Percentiles rank a stretch among this genome's conserved stretches.
phyloP scores from a whole-genome alignment of 2,797 vertebrate genomes.

The Distichodus sexfasciatus region DNA sequence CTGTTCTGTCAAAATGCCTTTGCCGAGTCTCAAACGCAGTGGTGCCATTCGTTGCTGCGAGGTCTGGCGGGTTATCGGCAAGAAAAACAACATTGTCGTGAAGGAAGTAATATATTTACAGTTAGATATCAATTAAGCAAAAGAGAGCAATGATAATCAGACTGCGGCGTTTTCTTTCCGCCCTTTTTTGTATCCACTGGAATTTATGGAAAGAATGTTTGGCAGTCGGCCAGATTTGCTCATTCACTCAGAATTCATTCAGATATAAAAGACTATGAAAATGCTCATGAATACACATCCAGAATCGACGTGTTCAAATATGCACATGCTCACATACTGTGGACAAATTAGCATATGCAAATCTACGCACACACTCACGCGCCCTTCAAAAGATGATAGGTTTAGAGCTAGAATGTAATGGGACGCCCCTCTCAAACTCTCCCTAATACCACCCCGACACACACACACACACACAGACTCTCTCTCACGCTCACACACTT shows the following conservation, averaged over 20 bases:
- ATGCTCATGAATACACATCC: background rate
- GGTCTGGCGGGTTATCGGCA: constrained; percentile 12
- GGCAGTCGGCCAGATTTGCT: constrained; percentile 39
- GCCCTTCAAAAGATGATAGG: background rate
- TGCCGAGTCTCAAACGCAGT: constrained; percentile 6
- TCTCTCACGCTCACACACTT: background rate
- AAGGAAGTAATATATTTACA: constrained; percentile 36
- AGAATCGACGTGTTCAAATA: background rate
- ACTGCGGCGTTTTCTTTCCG: background rate
- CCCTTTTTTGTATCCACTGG: background rate
- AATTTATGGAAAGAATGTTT: constrained; percentile 24
- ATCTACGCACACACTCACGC: background rate
- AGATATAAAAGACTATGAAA: background rate
- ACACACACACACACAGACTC: background rate
- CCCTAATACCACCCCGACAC: background rate
- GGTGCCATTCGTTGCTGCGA: constrained; percentile 6
- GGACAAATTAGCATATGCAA: background rate
- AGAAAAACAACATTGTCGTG: constrained; percentile 28
- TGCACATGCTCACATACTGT: too few species aligned
- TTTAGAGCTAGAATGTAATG: background rate
- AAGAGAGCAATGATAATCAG: constrained; percentile 29
- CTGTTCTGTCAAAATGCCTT: constrained; percentile 16
- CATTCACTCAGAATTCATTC: background rate
- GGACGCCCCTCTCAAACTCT: background rate
- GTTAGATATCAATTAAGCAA: constrained; percentile 18